A percentile compares a stretch with the other conserved stretches of the same genome.
Evolutionary conservation across 30 jellyfish, hydroid and myxozoan genomes (phyloP).

Genomic region (Aurelia sp.): DNA sequence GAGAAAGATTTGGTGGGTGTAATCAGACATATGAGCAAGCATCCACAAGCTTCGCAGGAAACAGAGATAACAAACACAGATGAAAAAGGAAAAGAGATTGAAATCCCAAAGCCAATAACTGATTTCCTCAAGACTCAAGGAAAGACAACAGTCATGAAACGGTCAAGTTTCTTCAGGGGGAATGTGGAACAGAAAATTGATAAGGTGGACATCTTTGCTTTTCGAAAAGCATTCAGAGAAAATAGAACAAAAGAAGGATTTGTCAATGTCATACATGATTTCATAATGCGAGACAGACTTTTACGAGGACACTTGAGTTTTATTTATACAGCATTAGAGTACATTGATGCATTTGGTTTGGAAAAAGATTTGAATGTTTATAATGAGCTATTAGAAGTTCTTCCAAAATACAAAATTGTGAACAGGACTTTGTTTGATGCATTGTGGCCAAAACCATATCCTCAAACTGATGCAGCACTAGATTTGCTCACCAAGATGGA

Average conservation of each 20-base stretch:
- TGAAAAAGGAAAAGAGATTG: not conserved
- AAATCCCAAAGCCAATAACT: constrained; percentile 15
- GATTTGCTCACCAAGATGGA: constrained; percentile 95
- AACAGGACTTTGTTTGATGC: constrained; percentile 87
- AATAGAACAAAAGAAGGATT: constrained; percentile 76
- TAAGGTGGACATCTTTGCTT: constrained; percentile 39
- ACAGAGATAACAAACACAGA: not conserved
- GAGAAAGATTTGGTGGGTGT: not conserved
- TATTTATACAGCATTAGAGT: constrained; percentile 79
- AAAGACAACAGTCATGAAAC: constrained; percentile 18
- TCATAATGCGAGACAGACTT: constrained; percentile 58
- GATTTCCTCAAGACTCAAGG: constrained; percentile 28
- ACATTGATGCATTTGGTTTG: constrained; percentile 77
- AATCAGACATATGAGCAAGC: not conserved
- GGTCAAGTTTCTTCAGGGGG: constrained; percentile 52
- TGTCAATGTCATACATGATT: constrained; percentile 55
- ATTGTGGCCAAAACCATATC: constrained; percentile 94
- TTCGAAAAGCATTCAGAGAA: constrained; percentile 48
- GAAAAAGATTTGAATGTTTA: constrained; percentile 83
- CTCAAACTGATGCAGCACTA: constrained; percentile 88
- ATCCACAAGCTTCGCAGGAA: not conserved
- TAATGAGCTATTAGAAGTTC: constrained; percentile 80
- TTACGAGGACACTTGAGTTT: constrained; percentile 86
- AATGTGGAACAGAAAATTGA: constrained; percentile 35
- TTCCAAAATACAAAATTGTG: constrained; percentile 81